phyloP scores from a whole-genome alignment of 2,888 invertebrate species.

The Chrysina gloriosa region DNA sequence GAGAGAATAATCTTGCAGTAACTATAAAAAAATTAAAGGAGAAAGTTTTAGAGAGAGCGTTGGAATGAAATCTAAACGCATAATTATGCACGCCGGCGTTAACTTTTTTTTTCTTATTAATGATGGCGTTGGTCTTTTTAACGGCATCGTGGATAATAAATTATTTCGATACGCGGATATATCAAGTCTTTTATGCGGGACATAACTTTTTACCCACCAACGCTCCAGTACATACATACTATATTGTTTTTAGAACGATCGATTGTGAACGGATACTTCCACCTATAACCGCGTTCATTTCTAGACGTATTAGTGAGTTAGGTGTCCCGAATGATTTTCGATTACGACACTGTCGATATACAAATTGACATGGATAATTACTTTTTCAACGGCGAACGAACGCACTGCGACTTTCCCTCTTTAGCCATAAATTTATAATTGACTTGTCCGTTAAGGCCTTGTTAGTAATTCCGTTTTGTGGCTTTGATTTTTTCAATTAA shows the following conservation, averaged over 20 bases:
- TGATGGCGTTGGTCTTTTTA: conserved; percentile 9
- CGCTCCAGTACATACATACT: too few species aligned
- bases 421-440: too few species aligned
- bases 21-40: conserved; percentile 13
- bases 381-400: too few species aligned
- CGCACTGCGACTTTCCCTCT: too few species aligned
- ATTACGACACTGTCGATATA: too few species aligned
- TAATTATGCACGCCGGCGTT: conserved; percentile 22
- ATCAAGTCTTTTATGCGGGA: neutral
- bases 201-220: neutral
- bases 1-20: conserved; percentile 13
- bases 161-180: conserved; percentile 1
- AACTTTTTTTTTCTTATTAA: conserved; percentile 14
- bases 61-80: conserved; percentile 12
- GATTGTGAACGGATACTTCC: neutral
- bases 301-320: neutral
- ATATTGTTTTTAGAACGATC: neutral
- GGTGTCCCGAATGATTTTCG: neutral
- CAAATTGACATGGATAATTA: too few species aligned
- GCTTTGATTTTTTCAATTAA: too few species aligned
- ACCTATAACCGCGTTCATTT: neutral
- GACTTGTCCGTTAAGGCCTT: too few species aligned
- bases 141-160: neutral
- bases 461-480: too few species aligned
- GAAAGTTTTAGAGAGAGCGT: conserved; percentile 29